These are phyloP conservation scores for Peromyscus nudipes DNA, from an alignment of 2,797 vertebrate species.

Conservation along the genomic window DNA sequence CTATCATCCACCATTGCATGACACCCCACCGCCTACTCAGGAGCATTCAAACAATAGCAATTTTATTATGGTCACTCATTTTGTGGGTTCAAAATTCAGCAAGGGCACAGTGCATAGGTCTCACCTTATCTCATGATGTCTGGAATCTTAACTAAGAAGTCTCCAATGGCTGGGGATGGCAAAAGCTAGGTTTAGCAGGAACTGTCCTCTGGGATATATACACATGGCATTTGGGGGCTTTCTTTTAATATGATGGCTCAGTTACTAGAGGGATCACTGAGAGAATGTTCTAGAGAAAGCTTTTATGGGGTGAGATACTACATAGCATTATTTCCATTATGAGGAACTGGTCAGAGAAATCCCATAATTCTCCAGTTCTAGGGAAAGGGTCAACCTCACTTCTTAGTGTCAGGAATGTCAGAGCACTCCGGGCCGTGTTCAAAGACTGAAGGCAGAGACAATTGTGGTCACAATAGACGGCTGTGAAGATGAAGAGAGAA, in stretches of 20 bases:
- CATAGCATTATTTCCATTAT: background rate
- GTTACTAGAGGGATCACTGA: background rate
- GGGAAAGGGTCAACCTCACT: background rate
- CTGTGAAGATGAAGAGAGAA: background rate
- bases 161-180: background rate
- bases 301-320: background rate
- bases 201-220: background rate
- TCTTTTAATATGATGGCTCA: background rate
- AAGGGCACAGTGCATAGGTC: background rate
- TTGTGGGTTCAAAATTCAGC: background rate
- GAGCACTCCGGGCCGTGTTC: background rate
- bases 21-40: background rate
- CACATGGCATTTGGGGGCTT: background rate
- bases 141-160: background rate
- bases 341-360: background rate
- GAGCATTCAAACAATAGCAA: background rate
- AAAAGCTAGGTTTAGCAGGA: background rate
- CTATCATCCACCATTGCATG: background rate
- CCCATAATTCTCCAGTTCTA: background rate
- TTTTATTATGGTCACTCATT: background rate
- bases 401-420: background rate
- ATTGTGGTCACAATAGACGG: background rate
- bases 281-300: background rate
- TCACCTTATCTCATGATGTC: background rate
- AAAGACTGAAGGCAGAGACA: background rate